These are phyloP conservation scores for Adoxophyes honmai DNA, from an alignment of 1,140 invertebrate genomes.

Conservation along the genomic window DNA sequence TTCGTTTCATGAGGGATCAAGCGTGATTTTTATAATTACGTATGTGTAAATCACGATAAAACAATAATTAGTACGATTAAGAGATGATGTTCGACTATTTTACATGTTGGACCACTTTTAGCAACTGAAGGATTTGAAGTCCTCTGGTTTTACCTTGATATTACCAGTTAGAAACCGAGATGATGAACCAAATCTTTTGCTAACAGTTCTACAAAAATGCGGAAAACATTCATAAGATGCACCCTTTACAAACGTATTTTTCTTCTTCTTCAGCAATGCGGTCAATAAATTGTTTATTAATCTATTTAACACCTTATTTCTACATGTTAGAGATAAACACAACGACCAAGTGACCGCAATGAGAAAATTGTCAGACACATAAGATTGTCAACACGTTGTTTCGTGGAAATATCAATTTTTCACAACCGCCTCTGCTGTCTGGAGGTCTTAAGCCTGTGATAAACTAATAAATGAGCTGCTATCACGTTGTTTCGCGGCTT, in stretches of 20 bases:
- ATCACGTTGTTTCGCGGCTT: constrained; percentile 1
- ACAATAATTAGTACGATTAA: too few species aligned
- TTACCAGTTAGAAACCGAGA: too few species aligned
- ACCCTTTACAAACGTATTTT: not conserved
- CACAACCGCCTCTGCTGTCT: constrained; percentile 2
- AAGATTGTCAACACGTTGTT: constrained; percentile 1
- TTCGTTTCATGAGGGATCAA: too few species aligned
- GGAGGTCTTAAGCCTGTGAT: not conserved
- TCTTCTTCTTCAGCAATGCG: not conserved
- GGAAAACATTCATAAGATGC: not conserved
- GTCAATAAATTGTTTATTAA: not conserved
- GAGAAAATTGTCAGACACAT: not conserved
- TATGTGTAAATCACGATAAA: too few species aligned
- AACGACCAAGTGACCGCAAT: not conserved
- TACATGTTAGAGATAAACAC: not conserved
- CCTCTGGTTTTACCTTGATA: too few species aligned
- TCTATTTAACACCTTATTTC: not conserved
- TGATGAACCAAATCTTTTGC: too few species aligned
- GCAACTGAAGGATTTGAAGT: too few species aligned
- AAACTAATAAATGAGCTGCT: constrained; percentile 5
- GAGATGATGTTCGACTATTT: too few species aligned
- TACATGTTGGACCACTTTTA: too few species aligned
- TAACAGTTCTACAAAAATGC: too few species aligned
- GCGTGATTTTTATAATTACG: too few species aligned
- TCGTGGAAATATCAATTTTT: constrained; percentile 1